Evolutionary conservation across 2,888 invertebrate species (phyloP), one percentile per base, ranked within the genome.

Genomic region (Dasysyrphus albostriatus): DNA sequence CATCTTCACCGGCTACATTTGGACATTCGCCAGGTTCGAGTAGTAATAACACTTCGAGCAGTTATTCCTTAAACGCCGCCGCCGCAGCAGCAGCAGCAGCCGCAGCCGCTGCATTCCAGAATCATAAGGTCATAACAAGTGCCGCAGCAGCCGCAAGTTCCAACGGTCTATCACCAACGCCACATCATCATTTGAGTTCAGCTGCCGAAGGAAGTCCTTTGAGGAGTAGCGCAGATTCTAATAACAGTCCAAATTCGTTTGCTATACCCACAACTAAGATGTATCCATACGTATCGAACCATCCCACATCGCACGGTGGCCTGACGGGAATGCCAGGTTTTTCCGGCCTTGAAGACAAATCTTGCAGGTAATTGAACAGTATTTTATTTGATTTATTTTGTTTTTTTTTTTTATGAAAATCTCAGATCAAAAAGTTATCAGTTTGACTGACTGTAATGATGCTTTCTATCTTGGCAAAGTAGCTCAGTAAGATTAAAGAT

Each of bases 241-340:
- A 94, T 88, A 94, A 94, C 91, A 94, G 94, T 89, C 94, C 94
- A 82, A 94, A 94, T 88, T 94, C 95, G 92, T 92, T 92, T 89
- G 94, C 95, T 93, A 95, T 95, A 93, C 94, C 95, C 90, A 94
- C 95, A 91, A 95, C 91, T 94, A 96, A 97, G 94, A 98, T 98
- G 97, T 98, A 98, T 93, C 98, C 98, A 4, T 98, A 98, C 95
- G 97, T 98, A 91, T 96, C 96, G 90, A 95, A 90, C 94, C 95
- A 90, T 94, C 94, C 89, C 91, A 95, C 89, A 94, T 94, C 92
- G 94, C 95, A 91, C 96, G 97, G 94, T 95, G 97, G 93, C 95
- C 96, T 92, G 96, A 97, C 94, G 94, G 97, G 91, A 96, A 97
- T 94, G 93, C 92, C 93, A 14, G 93, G 93, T 59, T 93, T 93